Percentiles rank a stretch among this genome's conserved stretches.
Conservation (phyloP, 2,113 vertebrate species). For the Tenrec ecaudatus region DNA sequence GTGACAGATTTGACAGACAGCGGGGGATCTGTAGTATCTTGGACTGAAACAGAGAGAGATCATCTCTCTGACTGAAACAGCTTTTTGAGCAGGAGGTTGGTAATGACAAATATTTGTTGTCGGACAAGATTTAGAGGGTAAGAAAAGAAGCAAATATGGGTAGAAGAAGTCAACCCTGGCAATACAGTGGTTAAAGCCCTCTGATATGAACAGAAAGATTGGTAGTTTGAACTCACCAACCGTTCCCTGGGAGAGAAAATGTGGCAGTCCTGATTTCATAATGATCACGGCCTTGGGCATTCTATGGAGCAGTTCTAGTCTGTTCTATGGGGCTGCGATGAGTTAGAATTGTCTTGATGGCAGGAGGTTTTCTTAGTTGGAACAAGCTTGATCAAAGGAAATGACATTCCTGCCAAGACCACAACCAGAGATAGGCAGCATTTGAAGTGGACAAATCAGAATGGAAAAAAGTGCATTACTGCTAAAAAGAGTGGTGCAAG, state of each 20-base stretch:
- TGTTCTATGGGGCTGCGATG: too few relatives aligned
- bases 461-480: neutral
- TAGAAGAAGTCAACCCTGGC: neutral
- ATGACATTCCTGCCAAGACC: neutral
- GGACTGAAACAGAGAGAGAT: neutral
- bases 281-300: too few relatives aligned
- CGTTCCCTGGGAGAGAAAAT: too few relatives aligned
- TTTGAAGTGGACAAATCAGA: neutral
- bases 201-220: too few relatives aligned
- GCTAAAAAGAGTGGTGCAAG: neutral
- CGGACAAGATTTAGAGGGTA: neutral
- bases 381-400: constrained; percentile 27
- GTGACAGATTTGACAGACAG: neutral
- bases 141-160: neutral
- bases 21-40: neutral
- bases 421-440: neutral
- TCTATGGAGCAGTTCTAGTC: too few relatives aligned
- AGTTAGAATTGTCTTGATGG: too few relatives aligned
- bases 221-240: too few relatives aligned
- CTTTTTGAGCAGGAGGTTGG: neutral
- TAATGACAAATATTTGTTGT: neutral
- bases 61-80: too few relatives aligned
- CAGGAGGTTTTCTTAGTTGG: too few relatives aligned
- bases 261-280: too few relatives aligned
- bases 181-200: too few relatives aligned